Conservation (phyloP, 2,797 vertebrate species). For the Antrozous pallidus region DNA sequence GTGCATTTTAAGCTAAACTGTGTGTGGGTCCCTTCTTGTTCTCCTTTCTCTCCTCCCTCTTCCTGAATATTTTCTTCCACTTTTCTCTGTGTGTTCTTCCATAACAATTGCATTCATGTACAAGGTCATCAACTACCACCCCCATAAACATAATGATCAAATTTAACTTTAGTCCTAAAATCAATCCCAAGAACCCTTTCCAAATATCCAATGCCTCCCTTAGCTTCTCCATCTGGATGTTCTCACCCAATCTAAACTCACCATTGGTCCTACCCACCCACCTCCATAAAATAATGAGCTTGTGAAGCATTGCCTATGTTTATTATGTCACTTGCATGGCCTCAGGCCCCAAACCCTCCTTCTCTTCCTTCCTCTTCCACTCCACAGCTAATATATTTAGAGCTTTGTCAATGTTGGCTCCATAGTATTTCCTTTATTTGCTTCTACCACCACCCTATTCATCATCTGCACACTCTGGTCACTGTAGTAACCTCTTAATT, state of each 20-base stretch:
- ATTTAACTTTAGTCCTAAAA: constrained; percentile 2
- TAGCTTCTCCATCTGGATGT: not conserved
- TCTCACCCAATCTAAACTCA: not conserved
- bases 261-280: not conserved
- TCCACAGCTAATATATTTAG: not conserved
- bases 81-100: not conserved
- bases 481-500: not conserved
- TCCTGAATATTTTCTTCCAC: not conserved
- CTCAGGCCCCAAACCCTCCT: not conserved
- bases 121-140: not conserved
- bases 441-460: not conserved
- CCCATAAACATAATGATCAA: not conserved
- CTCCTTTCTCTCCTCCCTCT: not conserved
- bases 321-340: not conserved
- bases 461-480: not conserved
- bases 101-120: not conserved
- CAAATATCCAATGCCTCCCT: not conserved
- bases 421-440: not conserved
- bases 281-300: not conserved
- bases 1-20: not conserved
- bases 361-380: not conserved
- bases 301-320: rapidly evolving
- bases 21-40: not conserved
- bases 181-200: not conserved
- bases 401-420: not conserved